Base-by-base conservation (phyloP, 2,113 vertebrate species). In the Pyrgilauda ruficollis region DNA sequence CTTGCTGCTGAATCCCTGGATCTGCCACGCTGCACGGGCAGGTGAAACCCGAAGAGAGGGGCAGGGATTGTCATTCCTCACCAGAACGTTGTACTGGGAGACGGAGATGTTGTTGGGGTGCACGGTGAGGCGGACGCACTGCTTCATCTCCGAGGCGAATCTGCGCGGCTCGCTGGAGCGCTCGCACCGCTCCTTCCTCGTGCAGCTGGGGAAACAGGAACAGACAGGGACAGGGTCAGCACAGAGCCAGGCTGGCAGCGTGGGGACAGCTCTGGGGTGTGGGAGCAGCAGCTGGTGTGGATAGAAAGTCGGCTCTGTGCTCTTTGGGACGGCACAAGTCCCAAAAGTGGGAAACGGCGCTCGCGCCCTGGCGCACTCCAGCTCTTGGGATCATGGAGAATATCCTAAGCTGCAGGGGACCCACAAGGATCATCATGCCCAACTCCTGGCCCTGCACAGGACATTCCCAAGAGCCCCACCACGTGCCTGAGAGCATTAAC, bases 71-170 rank as follows among this genome's bases (percentile, higher is more conserved):
- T 9, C 2, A 44, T 95, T 79, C 90, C 99, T 99, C 97, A 99
- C 99, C 98, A 98, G 98, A 41, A 99, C 99, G 8, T 98, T 99
- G 94, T 99, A 99, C 98, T 99, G 99, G 88, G 99, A 99, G 93
- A 99, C 99, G 0, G 99, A 99, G 98, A 99, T 99, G 98, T 99
- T 99, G 98, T 98, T 99, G 92, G 99, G 99, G 49, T 99, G 99
- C 78, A 99, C 99, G 0, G 98, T 99, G 68, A 99, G 98, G 20
- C 98, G 98, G 93, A 99, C 99, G 9, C 99, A 99, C 96, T 99
- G 99, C 97, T 98, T 99, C 98, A 99, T 98, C 97, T 99, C 98
- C 0, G 98, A 99, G 91, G 99, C 98, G 47, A 99, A 99, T 95
- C 99, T 98, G 35, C 99, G 98, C 17, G 99, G 98, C 87, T 99